Base-by-base conservation (phyloP, 1,140 invertebrate species). In the Drosophila albomicans region DNA sequence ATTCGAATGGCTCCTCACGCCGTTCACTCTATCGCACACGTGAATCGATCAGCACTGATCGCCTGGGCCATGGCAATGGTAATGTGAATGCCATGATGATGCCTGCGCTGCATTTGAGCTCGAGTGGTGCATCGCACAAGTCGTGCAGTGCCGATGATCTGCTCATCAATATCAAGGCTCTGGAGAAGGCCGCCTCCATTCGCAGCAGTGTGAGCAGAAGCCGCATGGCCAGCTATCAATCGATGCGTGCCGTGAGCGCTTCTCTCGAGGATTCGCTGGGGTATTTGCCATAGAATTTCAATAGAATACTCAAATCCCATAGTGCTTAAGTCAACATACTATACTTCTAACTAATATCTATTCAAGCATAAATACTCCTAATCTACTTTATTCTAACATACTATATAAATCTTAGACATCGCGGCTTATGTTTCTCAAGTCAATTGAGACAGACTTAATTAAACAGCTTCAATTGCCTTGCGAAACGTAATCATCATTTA, bases 201-300 rank as follows among this genome's bases (percentile, higher is more conserved):
- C 75, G 85, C 1, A 89, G 89, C 64, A 79, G 51, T 48, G 87
- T 63, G 16, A 81, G 80, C 67, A 63, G 71, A 61, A 89, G 70
- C 45, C 82, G 82, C 72, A 91, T 77, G 85, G 69, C 79, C 41
- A 91, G 84, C 66, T 92, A 92, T 66, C 91, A 92, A 68, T 91
- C 91, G 3, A 92, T 92, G 82, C 79, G 88, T 38, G 86, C 82
- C 15, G 91, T 92, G 6, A 92, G 92, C 77, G 82, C 84, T 45
- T 92, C 91, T 1, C 61, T 93, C 10, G 93, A 93, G 78, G 93
- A 93, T 74, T 91, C 92, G 59, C 74, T 93, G 61, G 93, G 93
- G 43, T 93, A 93, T 84, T 92, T 93, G 81, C 93, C 93, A 88
- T 93, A 92, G 78, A 77, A 57, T 43, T 72, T 58, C 51, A 79